Conservation (phyloP, 1,140 invertebrate species). For the Gonioctena quinquepunctata region DNA sequence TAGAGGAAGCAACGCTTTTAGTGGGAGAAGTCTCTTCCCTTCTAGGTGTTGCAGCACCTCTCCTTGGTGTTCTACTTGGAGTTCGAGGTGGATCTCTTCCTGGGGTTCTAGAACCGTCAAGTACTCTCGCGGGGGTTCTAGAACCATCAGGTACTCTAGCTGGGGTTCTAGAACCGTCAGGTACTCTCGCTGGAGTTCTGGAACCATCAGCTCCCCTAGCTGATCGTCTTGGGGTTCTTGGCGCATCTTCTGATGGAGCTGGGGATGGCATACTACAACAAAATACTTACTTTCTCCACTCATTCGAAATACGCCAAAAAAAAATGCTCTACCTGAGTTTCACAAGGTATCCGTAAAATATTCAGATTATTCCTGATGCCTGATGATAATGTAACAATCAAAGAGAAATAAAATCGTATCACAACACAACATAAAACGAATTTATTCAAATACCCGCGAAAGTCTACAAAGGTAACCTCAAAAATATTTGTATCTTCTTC, state of each 20-base stretch:
- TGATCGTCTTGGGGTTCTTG: not conserved
- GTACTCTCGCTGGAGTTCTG: not conserved
- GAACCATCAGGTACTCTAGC: slow-evolving; percentile 14
- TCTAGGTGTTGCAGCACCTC: slow-evolving; percentile 19
- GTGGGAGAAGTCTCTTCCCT: slow-evolving; percentile 25
- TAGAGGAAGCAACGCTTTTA: slow-evolving; percentile 22
- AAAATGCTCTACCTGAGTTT: no score
- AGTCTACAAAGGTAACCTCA: no score
- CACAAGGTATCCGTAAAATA: no score
- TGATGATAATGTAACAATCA: no score
- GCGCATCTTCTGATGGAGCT: not conserved
- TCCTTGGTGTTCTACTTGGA: slow-evolving; percentile 28
- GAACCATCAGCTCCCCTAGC: slow-evolving; percentile 1
- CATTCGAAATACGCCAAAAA: no score
- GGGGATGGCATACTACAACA: slow-evolving; percentile 11
- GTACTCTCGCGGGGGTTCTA: slow-evolving; percentile 14
- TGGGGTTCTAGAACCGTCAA: slow-evolving; percentile 10
- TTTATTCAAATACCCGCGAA: no score
- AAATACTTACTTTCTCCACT: not conserved
- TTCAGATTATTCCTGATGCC: no score
- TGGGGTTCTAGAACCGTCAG: slow-evolving; percentile 16
- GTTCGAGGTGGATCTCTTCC: not conserved
- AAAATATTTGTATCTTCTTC: no score
- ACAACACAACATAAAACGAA: no score
- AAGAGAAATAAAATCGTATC: no score